These are phyloP conservation scores for Cygnus buccinator DNA, from an alignment of 2,113 vertebrate species.

Conservation along the genomic window DNA sequence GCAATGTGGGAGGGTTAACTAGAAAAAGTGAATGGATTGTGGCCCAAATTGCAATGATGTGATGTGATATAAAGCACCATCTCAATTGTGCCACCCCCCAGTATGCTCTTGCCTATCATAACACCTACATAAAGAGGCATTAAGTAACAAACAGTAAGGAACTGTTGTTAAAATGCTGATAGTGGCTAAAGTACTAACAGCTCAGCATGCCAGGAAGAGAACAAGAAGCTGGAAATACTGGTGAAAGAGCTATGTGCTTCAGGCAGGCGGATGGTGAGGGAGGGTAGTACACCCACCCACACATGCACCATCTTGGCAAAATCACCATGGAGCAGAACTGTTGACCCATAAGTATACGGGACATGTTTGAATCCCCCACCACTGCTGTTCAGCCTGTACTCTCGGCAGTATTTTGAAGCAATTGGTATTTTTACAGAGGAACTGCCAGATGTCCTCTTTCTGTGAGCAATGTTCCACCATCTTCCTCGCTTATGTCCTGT, in stretches of 20 bases:
- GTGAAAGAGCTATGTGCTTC: not conserved
- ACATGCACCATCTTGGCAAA: not conserved
- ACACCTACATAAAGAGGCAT: not conserved
- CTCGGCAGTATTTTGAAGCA: not conserved
- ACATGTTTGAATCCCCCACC: not conserved
- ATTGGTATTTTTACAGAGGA: not conserved
- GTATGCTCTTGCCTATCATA: not conserved
- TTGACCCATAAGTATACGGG: not conserved
- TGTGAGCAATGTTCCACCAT: not conserved
- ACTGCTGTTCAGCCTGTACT: not conserved
- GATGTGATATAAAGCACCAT: fast-evolving
- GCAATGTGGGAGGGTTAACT: not conserved
- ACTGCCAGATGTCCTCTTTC: not conserved
- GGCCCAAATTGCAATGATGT: not conserved
- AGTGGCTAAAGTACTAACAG: not conserved
- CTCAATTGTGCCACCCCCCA: not conserved
- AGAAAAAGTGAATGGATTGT: not conserved
- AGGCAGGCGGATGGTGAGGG: not conserved
- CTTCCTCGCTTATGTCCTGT: fast-evolving
- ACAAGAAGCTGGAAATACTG: not conserved
- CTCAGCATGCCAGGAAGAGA: not conserved
- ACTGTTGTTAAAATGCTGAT: not conserved
- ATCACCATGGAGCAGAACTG: too few relatives aligned
- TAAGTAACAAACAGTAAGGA: not conserved
- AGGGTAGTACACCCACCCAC: not conserved